Conservation (phyloP, 2,113 vertebrate genomes). For the Chamaetylas fuelleborni region DNA sequence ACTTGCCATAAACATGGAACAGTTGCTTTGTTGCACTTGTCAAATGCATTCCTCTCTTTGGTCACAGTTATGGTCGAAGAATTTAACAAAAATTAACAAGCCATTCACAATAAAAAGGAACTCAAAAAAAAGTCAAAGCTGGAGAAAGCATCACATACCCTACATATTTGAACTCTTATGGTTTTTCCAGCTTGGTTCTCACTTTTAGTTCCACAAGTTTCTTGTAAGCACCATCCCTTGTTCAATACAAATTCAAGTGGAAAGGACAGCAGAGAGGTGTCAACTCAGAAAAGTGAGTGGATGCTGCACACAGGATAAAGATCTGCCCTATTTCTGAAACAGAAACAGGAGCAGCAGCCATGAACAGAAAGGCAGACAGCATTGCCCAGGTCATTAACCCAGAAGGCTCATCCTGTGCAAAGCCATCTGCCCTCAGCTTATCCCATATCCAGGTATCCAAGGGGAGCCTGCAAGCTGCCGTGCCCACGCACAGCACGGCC, state of each 20-base stretch:
- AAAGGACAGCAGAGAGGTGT: neutral
- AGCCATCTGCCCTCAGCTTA: neutral
- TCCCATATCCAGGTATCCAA: neutral
- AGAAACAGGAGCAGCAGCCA: neutral
- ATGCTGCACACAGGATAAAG: neutral
- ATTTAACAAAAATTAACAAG: conserved; percentile 58
- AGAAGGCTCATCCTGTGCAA: no score
- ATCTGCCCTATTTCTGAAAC: neutral
- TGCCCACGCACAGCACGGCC: neutral
- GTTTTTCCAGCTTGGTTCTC: neutral
- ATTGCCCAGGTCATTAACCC: neutral
- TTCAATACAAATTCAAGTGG: neutral
- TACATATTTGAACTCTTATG: neutral
- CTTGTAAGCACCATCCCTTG: neutral
- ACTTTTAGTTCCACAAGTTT: neutral
- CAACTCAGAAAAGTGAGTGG: neutral
- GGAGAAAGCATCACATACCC: neutral
- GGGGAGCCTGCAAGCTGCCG: fast-evolving
- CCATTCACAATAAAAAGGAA: conserved; percentile 54
- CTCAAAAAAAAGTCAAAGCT: conserved; percentile 45
- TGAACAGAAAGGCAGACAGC: neutral
- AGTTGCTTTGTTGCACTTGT: conserved; percentile 73
- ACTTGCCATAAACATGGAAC: conserved; percentile 73
- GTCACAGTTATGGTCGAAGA: conserved; percentile 79
- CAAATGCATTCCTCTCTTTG: conserved; percentile 78